These are phyloP conservation scores for Beris morrisii DNA, from an alignment of 2,888 invertebrate species.

Conservation along the genomic window DNA sequence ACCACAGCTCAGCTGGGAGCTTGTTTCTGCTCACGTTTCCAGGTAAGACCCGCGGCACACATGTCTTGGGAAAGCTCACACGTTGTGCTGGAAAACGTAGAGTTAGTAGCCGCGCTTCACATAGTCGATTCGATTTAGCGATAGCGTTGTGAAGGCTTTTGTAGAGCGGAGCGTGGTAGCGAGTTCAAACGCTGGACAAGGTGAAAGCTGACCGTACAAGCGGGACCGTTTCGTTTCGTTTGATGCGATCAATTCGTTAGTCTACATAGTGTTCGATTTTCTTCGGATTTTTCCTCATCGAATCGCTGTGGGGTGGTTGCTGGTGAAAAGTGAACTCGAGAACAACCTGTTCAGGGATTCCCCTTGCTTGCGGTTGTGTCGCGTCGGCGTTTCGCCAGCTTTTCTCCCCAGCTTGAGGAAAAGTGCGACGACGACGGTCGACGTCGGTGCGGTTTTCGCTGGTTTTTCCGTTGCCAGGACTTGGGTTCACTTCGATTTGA, in stretches of 20 bases:
- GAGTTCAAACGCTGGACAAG: constrained; percentile 20
- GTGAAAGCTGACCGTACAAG: constrained; percentile 20
- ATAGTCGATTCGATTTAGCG: constrained; percentile 1
- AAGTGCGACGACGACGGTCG: background rate
- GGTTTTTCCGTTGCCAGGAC: constrained; percentile 26
- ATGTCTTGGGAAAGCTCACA: constrained; percentile 1
- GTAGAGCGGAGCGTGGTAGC: too few relatives aligned
- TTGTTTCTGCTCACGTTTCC: constrained; percentile 6
- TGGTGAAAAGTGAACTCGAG: constrained; percentile 1
- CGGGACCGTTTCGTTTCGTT: constrained; percentile 7
- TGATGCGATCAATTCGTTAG: background rate
- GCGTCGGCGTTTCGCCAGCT: constrained; percentile 24
- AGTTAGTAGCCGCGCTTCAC: constrained; percentile 1
- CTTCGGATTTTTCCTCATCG: background rate
- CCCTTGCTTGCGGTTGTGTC: constrained; percentile 7
- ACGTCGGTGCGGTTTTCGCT: constrained; percentile 22
- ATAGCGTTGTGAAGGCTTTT: too few relatives aligned
- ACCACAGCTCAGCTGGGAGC: background rate
- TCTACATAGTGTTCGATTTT: background rate
- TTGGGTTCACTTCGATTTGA: constrained; percentile 46
- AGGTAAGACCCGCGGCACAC: background rate
- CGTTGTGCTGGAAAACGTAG: background rate
- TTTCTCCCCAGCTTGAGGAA: background rate
- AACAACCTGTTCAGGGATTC: constrained; percentile 24
- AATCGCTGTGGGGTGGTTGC: background rate